phyloP scores from a whole-genome alignment of 2,113 vertebrate species.

The Sprattus sprattus region DNA sequence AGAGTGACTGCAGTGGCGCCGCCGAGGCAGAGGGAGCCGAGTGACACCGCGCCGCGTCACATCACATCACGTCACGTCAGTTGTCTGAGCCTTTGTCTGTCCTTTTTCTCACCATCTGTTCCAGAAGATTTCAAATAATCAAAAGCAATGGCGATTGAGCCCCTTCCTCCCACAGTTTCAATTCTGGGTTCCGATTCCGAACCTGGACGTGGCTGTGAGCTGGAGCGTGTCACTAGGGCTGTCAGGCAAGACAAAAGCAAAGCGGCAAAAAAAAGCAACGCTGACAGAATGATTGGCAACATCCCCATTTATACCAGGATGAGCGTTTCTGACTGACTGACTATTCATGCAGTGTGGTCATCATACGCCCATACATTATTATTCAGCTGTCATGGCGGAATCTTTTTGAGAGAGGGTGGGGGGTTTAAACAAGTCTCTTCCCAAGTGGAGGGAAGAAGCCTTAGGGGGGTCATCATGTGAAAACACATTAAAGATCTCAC shows the following conservation, averaged over 20 bases:
- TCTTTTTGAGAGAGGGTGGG: background rate
- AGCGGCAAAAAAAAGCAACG: background rate
- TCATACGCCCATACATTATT: background rate
- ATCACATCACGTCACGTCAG: background rate
- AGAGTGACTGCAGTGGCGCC: background rate
- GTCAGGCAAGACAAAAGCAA: conserved; percentile 1
- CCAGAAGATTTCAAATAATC: background rate
- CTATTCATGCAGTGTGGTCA: background rate
- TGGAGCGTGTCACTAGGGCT: background rate
- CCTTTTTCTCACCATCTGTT: background rate
- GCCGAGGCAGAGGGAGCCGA: background rate
- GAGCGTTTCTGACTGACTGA: background rate
- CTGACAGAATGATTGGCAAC: background rate
- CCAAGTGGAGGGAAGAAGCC: background rate
- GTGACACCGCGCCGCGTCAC: background rate
- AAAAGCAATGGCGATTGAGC: background rate
- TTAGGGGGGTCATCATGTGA: background rate
- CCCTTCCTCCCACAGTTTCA: background rate
- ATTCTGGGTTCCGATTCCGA: background rate
- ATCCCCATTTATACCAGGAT: background rate
- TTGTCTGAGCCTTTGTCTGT: background rate
- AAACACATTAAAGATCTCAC: conserved; percentile 1
- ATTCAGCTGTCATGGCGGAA: background rate
- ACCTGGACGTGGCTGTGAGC: background rate
- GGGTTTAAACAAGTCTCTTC: background rate